Evolutionary conservation across 2,113 vertebrate genomes (phyloP).

Genomic region (Empidonax traillii): DNA sequence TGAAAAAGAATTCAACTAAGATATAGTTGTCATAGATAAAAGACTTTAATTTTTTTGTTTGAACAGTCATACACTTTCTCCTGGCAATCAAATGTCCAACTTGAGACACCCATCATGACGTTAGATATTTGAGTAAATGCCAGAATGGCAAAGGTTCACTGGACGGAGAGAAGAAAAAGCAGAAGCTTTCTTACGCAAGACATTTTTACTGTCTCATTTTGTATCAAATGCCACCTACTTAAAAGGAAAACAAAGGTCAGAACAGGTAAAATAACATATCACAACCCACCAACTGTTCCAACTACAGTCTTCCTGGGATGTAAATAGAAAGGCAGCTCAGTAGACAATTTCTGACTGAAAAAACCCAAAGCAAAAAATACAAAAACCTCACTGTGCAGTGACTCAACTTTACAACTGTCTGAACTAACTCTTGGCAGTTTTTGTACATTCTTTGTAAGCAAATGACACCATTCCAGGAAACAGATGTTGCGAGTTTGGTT

Average conservation of each 20-base stretch:
- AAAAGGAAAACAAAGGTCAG: not conserved
- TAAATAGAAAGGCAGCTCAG: not conserved
- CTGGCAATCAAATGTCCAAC: not conserved
- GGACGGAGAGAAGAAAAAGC: not conserved
- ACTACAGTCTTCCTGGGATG: not conserved
- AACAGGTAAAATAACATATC: not conserved
- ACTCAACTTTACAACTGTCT: conserved; percentile 3
- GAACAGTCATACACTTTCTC: not conserved
- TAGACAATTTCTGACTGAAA: not conserved
- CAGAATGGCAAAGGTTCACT: conserved; percentile 3
- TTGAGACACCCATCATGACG: not conserved
- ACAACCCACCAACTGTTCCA: not conserved
- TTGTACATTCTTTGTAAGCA: not conserved
- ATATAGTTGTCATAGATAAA: not conserved
- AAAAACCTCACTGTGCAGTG: not conserved
- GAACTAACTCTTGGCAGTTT: conserved; percentile 36
- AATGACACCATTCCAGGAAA: conserved; percentile 23
- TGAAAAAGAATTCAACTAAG: not conserved
- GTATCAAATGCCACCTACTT: not conserved
- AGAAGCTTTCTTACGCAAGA: not conserved
- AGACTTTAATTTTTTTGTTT: not conserved
- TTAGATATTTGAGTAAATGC: not conserved
- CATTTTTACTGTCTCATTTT: conserved; percentile 9
- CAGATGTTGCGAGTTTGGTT: not conserved
- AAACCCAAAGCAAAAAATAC: not conserved